phyloP scores from a whole-genome alignment of 2,797 vertebrate species.

The Falco peregrinus region DNA sequence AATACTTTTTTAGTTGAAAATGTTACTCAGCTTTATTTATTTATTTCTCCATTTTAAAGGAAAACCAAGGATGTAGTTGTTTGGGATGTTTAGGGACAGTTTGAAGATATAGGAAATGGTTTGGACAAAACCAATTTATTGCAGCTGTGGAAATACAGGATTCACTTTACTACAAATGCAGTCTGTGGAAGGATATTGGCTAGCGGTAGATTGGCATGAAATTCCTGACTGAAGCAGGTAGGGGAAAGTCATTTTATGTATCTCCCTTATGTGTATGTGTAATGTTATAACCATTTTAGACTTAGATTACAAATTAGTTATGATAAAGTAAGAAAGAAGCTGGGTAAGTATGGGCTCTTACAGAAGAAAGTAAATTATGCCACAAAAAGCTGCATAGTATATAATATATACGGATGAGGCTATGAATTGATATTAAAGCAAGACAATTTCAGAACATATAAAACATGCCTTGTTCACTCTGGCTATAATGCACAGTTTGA shows the following conservation, averaged over 20 bases:
- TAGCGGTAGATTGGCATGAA: conserved; percentile 32
- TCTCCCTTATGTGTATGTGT: neutral
- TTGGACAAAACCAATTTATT: conserved; percentile 31
- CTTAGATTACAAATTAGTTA: conserved; percentile 12
- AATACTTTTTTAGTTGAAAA: conserved; percentile 8
- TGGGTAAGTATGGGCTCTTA: neutral
- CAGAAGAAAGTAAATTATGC: neutral
- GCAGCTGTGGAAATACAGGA: conserved; percentile 18
- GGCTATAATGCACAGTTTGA: neutral
- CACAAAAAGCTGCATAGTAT: neutral
- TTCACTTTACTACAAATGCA: conserved; percentile 27
- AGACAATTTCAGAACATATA: neutral
- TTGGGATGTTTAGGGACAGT: conserved; percentile 18
- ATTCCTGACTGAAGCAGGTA: conserved; percentile 19
- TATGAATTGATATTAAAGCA: neutral
- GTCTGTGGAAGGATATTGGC: conserved; percentile 19
- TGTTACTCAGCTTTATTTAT: neutral
- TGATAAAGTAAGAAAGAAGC: neutral
- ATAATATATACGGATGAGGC: neutral
- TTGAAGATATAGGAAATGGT: neutral
- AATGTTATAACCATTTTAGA: neutral
- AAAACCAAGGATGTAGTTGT: neutral
- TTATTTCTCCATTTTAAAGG: neutral
- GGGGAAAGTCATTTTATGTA: conserved; percentile 40
- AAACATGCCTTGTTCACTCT: neutral